A percentile compares a stretch with the other conserved stretches of the same genome.
Evolutionary conservation across 1,140 invertebrate species (phyloP).

Genomic region (Drosophila tsacasi): DNA sequence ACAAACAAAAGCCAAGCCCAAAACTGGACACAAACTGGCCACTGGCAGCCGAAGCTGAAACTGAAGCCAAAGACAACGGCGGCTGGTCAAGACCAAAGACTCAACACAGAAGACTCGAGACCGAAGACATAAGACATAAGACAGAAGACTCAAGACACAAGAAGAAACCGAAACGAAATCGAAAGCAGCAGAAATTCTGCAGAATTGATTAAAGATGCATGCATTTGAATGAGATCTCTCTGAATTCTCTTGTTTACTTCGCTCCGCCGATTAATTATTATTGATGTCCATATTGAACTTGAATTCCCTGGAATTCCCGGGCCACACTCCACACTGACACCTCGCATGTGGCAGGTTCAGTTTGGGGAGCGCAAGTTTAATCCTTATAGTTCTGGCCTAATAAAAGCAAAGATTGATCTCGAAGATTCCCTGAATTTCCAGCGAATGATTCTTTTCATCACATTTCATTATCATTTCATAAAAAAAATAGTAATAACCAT

Average conservation of each 20-base stretch:
- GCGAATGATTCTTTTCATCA: too few species aligned
- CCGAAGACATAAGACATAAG: not conserved
- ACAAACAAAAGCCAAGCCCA: conserved; percentile 26
- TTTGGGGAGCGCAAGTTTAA: not conserved
- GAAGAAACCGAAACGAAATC: conserved; percentile 40
- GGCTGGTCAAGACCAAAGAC: conserved; percentile 4
- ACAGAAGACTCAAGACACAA: not conserved
- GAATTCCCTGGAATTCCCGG: conserved; percentile 26
- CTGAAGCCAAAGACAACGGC: not conserved
- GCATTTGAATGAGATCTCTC: conserved; percentile 66
- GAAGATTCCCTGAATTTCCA: not conserved
- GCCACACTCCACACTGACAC: not conserved
- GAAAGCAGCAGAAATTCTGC: conserved; percentile 74
- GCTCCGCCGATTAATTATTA: conserved; percentile 38
- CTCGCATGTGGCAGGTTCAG: conserved; percentile 5
- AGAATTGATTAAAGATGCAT: conserved; percentile 78
- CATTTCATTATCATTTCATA: too few species aligned
- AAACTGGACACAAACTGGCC: conserved; percentile 13
- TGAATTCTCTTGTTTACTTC: conserved; percentile 21
- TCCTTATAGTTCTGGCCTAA: not conserved
- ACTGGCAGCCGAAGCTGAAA: not conserved
- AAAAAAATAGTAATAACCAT: too few species aligned
- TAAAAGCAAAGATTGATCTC: not conserved
- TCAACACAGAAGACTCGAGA: not conserved
- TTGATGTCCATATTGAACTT: conserved; percentile 59